Evolutionary conservation across 2,888 invertebrate species (phyloP), one percentile per base, ranked within the genome.

Genomic region (Erebia ligea): DNA sequence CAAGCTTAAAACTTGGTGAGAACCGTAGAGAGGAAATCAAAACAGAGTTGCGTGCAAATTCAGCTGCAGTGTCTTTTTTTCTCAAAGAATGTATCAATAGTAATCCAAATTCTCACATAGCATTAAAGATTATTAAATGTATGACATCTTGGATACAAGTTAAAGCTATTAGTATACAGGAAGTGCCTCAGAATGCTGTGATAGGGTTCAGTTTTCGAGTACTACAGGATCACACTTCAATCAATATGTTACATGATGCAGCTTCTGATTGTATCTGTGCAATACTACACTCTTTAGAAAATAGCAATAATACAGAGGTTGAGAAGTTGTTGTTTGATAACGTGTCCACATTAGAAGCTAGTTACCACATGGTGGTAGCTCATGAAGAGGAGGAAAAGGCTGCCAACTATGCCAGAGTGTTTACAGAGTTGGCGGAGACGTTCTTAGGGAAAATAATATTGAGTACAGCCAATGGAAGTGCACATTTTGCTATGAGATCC

Each of bases 321-420:
- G 98, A 98, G 80, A 92, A 95, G 76, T 95, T 96, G 74, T 93
- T 99, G 69, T 98, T 98, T 86, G 95, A 96, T 76, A 97, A 96
- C 76, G 96, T 99, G 57, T 92, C 97, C 75, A 94, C 95, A 48
- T 92, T 99, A 73, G 97, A 98, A 80, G 95, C 96, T 75, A 95
- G 97, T 15, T 99, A 98, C 86, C 98, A 98, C 81, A 91, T 97
- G 84, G 97, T 98, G 2, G 98, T 99, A 1, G 98, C 98, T 2
- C 96, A 97, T 74, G 99, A 99, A 88, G 98, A 99, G 82, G 96
- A 97, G 76, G 98, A 98, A 91, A 98, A 98, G 94, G 97, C 98
- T 2, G 95, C 97, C 74, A 99, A 98, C 86, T 99, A 98, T 88
- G 98, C 98, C 77, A 95, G 98, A 76, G 96, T 99, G 77, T 99